Evolutionary conservation across 2,797 vertebrate genomes (phyloP).

Genomic region (Spatula clypeata): DNA sequence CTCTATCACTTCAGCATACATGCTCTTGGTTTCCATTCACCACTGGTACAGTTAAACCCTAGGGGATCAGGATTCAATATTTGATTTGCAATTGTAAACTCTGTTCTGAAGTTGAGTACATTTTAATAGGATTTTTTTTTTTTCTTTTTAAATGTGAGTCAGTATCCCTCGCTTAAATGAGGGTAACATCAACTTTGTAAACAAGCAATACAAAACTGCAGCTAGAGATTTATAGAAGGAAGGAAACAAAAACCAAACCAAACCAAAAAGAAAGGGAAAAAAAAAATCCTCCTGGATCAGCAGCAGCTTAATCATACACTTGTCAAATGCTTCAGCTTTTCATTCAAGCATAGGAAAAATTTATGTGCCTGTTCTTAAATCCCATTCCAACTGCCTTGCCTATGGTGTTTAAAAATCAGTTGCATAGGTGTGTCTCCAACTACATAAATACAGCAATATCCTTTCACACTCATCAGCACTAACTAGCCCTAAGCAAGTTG

Average conservation of each 20-base stretch:
- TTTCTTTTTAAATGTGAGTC: background rate
- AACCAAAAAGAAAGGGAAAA: background rate
- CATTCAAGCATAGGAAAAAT: background rate
- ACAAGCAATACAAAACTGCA: background rate
- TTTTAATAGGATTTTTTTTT: background rate
- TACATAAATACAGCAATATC: rapidly evolving
- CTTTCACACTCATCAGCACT: background rate
- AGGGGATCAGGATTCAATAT: background rate
- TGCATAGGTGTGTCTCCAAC: background rate
- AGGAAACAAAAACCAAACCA: background rate
- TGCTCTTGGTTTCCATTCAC: rapidly evolving
- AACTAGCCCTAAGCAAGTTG: background rate
- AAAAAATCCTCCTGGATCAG: background rate
- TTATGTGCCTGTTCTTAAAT: background rate
- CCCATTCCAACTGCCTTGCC: background rate
- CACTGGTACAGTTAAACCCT: background rate
- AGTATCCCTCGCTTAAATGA: background rate
- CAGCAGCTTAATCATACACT: background rate
- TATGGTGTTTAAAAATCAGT: background rate
- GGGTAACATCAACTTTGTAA: background rate
- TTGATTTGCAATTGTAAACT: background rate
- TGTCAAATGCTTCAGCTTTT: background rate
- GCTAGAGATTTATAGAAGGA: background rate
- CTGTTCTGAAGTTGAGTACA: background rate
- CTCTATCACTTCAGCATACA: background rate